These are phyloP conservation scores for Leuctra nigra DNA, from an alignment of 2,888 invertebrate species.

Conservation along the genomic window DNA sequence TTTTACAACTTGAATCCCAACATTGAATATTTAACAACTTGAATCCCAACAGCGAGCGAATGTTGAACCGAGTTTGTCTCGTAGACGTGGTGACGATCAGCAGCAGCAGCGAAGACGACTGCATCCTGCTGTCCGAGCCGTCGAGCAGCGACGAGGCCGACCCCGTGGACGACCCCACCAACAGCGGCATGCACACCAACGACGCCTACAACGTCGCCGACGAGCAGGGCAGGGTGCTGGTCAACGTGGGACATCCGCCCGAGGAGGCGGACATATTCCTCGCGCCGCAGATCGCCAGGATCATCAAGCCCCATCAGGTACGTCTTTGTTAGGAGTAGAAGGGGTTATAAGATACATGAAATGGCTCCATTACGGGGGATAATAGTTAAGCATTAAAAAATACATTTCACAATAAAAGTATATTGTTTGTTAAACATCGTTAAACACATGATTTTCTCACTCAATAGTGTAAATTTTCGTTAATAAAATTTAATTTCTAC, in stretches of 20 bases:
- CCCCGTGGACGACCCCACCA: conserved; percentile 79
- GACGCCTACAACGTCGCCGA: conserved; percentile 88
- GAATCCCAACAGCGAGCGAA: too few relatives aligned
- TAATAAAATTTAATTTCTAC: too few relatives aligned
- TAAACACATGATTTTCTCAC: too few relatives aligned
- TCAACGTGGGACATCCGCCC: conserved; percentile 89
- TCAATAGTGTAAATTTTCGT: too few relatives aligned
- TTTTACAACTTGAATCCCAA: too few relatives aligned
- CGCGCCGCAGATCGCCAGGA: conserved; percentile 81
- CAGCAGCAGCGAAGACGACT: conserved; percentile 70
- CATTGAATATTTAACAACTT: too few relatives aligned
- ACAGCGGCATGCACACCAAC: conserved; percentile 90
- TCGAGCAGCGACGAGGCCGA: conserved; percentile 69
- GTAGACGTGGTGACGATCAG: conserved; percentile 67
- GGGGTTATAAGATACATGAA: too few relatives aligned
- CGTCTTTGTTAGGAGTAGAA: conserved; percentile 6
- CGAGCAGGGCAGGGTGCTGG: conserved; percentile 82
- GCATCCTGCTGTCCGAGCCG: conserved; percentile 79
- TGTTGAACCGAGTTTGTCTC: neutral
- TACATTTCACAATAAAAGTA: too few relatives aligned
- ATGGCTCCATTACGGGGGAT: too few relatives aligned
- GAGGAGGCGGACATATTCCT: conserved; percentile 87
- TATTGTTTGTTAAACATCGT: too few relatives aligned
- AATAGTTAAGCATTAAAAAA: too few relatives aligned
- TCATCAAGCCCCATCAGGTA: conserved; percentile 95